Conservation (phyloP, 2,888 invertebrate genomes). For the Fragum fragum region DNA sequence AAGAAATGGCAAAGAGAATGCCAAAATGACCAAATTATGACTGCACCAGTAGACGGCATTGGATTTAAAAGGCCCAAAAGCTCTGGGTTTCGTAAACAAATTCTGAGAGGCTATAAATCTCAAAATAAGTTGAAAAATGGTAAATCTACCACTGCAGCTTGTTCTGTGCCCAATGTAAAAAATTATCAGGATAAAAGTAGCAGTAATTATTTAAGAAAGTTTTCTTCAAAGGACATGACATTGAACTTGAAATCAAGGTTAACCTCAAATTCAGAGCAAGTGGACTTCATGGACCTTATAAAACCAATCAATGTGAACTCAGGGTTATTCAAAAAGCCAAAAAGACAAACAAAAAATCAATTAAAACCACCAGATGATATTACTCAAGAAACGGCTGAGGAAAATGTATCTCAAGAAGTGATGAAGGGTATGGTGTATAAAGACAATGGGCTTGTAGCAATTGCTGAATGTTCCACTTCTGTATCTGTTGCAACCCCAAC, state of each 20-base stretch:
- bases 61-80: conserved; percentile 17
- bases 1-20: neutral
- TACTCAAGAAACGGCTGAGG: neutral
- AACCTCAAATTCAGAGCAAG: conserved; percentile 15
- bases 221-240: neutral
- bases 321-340: conserved; percentile 5
- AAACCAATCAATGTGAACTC: conserved; percentile 17
- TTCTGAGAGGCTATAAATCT: conserved; percentile 19
- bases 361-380: neutral
- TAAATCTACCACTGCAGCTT: too few species aligned
- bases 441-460: conserved; percentile 11
- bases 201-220: neutral
- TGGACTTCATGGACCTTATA: conserved; percentile 34
- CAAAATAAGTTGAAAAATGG: neutral
- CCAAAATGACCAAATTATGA: conserved; percentile 9
- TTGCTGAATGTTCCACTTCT: neutral
- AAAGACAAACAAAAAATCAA: neutral
- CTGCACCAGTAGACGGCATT: conserved; percentile 4
- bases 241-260: conserved; percentile 31
- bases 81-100: conserved; percentile 8
- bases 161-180: neutral
- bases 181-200: neutral
- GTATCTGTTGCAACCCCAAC: conserved; percentile 45
- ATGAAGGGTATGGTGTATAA: neutral
- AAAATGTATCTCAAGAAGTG: neutral